Base-by-base conservation (phyloP, 2,113 vertebrate genomes). In the Hoplias malabaricus region DNA sequence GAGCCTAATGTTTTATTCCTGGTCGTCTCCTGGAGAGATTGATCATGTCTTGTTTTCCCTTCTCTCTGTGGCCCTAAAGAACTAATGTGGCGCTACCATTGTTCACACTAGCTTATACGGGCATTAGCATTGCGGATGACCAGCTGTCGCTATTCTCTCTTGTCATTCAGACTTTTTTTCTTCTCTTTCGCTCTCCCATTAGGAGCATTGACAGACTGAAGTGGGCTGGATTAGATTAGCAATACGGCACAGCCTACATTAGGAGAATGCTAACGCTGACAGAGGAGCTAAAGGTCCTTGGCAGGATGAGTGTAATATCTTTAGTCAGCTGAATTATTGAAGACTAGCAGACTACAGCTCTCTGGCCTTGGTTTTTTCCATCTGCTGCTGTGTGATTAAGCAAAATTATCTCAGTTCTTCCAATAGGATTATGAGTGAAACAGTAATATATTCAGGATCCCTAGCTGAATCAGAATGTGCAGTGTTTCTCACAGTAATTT, bases 1-100 rank as follows among this genome's bases (percentile, higher is more conserved):
- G 0, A 13, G 65, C 50, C 48, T 83, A 73, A 77, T 79, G 73
- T 80, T 83, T 83, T 80, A 80, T 83, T 83, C 81, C 42, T 31
- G 5, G n/a, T 29, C 4, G 34, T 43, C 62, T 83, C 62, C 3
- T 34, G 12, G 14, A 63, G 77, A 80, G 73, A 80, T 63, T 77
- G 81, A 80, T 80, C 62, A 38, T 53, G 73, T 66, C 67, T 72
- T 57, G 42, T 43, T 25, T n/a, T 73, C 63, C 29, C 19, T 79
- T 79, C 73, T 61, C 33, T 46, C 54, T 36, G 59, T 57, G 23
- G 43, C 25, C n/a, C 19, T 56, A 73, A 76, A 80, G 76, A 73
- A 69, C 43, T 27, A 68, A 83, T 83, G 62, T 43, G 69, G 40
- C 62, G 69, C 66, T 38, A 34, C 70, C 69, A 23, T 63, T 65